Base-by-base conservation (phyloP, 2,888 invertebrate species). In the Eledone cirrhosa region DNA sequence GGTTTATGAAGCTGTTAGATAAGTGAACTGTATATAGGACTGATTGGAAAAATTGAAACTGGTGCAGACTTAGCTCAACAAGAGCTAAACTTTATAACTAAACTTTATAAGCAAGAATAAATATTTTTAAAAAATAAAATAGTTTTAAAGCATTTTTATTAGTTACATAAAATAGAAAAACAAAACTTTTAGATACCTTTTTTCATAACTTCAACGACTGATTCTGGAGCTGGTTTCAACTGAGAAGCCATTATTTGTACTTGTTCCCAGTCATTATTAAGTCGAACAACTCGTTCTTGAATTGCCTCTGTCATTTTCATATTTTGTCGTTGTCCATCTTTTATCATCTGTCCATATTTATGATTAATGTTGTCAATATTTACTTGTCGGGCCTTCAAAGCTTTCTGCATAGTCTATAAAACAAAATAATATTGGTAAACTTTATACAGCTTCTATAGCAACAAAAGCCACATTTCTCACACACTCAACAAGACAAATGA, bases 241-340 rank as follows among this genome's bases (percentile, higher is more conserved):
- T 84, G 84, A n/a, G 84, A 83, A 47, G 87, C 83, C 80, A 88
- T 76, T 8, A 85, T 83, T 72, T 85, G 84, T 19, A 89, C 83
- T 67, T 84, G 82, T 76, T 82, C 80, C 89, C 89, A 90, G 82
- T 89, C 89, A 78, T 85, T 81, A 79, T 89, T 88, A 67, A 89
- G 84, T 63, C 79, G 83, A 48, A 84, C 83, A 76, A 89, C 81
- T 82, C 87, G 86, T 59, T 84, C 80, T 79, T 85, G 83, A 48
- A 89, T 82, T 47, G 79, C 79, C n/a, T 84, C 85, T 22, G 88
- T 88, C 24, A 88, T 79, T 2, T 82, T 82, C 8, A 85, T 80
- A 27, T 81, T 83, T 74, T 85, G 83, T 47, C 85, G 79, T 7
- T 82, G 77, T 75, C 86, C 85, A 22, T 88, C 85, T 13, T 82